These are phyloP conservation scores for Scaptomyza reducta DNA, from an alignment of 2,888 invertebrate genomes.

Conservation along the genomic window DNA sequence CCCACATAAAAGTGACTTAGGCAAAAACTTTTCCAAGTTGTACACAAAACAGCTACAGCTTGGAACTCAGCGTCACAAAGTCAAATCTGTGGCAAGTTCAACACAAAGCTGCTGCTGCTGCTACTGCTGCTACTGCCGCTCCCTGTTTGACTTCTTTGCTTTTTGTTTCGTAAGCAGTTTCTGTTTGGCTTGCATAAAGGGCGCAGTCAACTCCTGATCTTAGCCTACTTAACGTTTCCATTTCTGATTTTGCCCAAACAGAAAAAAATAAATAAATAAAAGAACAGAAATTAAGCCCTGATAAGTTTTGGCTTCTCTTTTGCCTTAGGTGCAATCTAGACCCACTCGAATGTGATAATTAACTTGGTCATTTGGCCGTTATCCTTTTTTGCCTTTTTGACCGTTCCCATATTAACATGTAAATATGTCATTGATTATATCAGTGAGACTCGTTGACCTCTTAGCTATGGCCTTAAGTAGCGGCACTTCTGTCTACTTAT, in stretches of 20 bases:
- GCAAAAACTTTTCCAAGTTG: slow-evolving; percentile 71
- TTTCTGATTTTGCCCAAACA: slow-evolving; percentile 53
- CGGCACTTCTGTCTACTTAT: slow-evolving; percentile 17
- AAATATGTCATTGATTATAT: slow-evolving; percentile 69
- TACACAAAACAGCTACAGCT: slow-evolving; percentile 52
- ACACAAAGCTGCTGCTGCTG: slow-evolving; percentile 50
- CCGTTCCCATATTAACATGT: slow-evolving; percentile 64
- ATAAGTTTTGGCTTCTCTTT: slow-evolving; percentile 56
- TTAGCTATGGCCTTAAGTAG: slow-evolving; percentile 23
- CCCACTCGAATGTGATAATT: slow-evolving; percentile 55
- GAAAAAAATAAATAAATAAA: slow-evolving; percentile 6
- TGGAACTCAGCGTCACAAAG: slow-evolving; percentile 38
- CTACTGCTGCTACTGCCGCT: slow-evolving; percentile 11
- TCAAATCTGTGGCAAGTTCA: slow-evolving; percentile 74
- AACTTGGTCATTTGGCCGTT: slow-evolving; percentile 60
- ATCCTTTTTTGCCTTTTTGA: slow-evolving; percentile 4
- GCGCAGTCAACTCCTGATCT: slow-evolving; percentile 44
- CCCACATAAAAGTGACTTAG: slow-evolving; percentile 56
- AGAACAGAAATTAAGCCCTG: slow-evolving; percentile 42
- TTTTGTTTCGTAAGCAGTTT: slow-evolving; percentile 75
- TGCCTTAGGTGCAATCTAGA: slow-evolving; percentile 25
- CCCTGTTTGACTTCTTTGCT: slow-evolving; percentile 62
- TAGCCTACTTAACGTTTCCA: slow-evolving; percentile 66
- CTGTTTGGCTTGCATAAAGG: slow-evolving; percentile 58
- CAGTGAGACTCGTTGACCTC: slow-evolving; percentile 28